These are phyloP conservation scores for Clarias batrachus DNA, from an alignment of 2,113 vertebrate genomes.

Conservation along the genomic window DNA sequence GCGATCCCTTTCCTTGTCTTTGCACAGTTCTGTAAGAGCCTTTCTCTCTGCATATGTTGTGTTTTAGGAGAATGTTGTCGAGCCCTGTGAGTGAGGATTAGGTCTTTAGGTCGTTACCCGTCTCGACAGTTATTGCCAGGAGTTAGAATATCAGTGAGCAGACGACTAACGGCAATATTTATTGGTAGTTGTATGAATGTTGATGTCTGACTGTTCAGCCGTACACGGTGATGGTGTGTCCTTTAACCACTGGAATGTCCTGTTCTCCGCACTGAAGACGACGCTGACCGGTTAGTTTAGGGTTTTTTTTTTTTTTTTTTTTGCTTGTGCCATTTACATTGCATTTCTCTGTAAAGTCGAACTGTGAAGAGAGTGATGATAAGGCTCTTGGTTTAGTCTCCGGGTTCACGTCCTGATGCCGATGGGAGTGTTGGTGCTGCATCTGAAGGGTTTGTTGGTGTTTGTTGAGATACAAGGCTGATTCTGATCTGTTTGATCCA, in stretches of 20 bases:
- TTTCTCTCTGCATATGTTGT: slow-evolving; percentile 30
- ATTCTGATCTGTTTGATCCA: slow-evolving; percentile 31
- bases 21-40: slow-evolving; percentile 48
- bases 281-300: neutral
- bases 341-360: slow-evolving; percentile 46
- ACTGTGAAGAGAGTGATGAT: slow-evolving; percentile 21
- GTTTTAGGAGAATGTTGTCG: slow-evolving; percentile 20
- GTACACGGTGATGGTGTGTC: slow-evolving; percentile 31
- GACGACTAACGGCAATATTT: slow-evolving; percentile 40
- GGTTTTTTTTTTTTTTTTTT: slow-evolving; percentile 18
- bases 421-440: slow-evolving; percentile 29
- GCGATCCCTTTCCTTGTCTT: slow-evolving; percentile 18
- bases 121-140: slow-evolving; percentile 36
- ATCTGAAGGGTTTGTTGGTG: slow-evolving; percentile 40
- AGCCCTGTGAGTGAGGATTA: slow-evolving; percentile 36
- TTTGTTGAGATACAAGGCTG: slow-evolving; percentile 50
- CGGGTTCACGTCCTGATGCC: neutral
- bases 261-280: slow-evolving; percentile 25
- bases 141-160: slow-evolving; percentile 19
- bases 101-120: slow-evolving; percentile 19
- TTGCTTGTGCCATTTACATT: slow-evolving; percentile 46
- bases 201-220: slow-evolving; percentile 23
- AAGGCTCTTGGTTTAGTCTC: slow-evolving; percentile 34
- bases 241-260: slow-evolving; percentile 45
- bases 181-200: slow-evolving; percentile 52